Conservation (phyloP, 2,797 vertebrate genomes). For the Catharus ustulatus region DNA sequence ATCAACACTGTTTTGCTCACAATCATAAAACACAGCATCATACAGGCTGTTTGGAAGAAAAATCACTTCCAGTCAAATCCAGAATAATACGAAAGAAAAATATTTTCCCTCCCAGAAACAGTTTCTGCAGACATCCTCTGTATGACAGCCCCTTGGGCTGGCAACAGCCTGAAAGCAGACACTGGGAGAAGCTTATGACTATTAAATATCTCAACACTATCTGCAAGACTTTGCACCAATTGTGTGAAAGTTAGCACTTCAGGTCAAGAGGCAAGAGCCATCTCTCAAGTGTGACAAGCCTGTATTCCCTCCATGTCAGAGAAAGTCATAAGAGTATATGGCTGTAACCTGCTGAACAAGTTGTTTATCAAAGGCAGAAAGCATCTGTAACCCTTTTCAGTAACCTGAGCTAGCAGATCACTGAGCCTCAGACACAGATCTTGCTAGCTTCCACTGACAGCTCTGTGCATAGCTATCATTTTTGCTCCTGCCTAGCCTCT, state of each 20-base stretch:
- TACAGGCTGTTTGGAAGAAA: background rate
- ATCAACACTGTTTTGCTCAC: background rate
- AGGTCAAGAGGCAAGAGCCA: constrained; percentile 1
- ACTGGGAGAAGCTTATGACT: background rate
- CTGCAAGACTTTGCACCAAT: background rate
- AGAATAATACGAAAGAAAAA: background rate
- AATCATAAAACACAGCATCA: background rate
- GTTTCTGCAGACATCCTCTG: background rate
- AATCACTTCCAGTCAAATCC: background rate
- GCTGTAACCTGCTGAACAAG: background rate
- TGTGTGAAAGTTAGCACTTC: background rate
- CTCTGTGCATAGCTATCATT: constrained; percentile 16
- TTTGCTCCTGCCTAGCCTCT: background rate
- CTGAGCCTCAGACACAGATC: background rate
- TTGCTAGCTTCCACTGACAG: background rate
- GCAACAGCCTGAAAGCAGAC: background rate
- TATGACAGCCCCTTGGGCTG: background rate
- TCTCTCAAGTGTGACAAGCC: background rate
- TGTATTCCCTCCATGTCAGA: background rate
- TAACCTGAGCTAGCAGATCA: constrained; percentile 9
- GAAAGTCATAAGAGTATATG: background rate
- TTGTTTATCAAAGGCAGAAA: constrained; percentile 16
- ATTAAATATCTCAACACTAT: background rate
- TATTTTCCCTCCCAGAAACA: background rate
- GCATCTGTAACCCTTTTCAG: background rate